Evolutionary conservation across 2,888 invertebrate species (phyloP).

Genomic region (Meganola albula): DNA sequence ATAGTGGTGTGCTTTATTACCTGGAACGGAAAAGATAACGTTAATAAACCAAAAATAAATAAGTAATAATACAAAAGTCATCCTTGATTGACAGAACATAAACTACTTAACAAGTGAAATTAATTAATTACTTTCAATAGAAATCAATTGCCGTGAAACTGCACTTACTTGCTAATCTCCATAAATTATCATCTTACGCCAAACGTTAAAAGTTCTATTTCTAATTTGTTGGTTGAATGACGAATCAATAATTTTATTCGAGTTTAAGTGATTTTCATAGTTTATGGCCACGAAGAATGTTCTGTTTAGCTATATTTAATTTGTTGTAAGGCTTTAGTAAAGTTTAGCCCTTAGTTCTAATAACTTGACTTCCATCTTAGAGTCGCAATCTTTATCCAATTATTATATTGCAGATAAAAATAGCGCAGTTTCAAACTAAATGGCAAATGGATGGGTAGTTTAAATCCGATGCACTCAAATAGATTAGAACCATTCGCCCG

Average conservation of each 20-base stretch:
- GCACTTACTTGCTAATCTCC: constrained; percentile 30
- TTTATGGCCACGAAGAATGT: no score
- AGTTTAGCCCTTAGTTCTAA: no score
- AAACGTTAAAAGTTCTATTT: constrained; percentile 52
- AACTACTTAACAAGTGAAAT: no score
- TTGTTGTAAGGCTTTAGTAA: no score
- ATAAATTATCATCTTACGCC: constrained; percentile 42
- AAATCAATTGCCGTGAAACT: constrained; percentile 44
- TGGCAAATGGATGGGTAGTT: constrained; percentile 10
- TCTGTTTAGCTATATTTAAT: no score
- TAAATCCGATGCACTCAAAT: constrained; percentile 20
- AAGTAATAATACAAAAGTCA: no score
- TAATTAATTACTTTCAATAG: no score
- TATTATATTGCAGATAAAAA: constrained; percentile 14
- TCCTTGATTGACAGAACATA: constrained; percentile 39
- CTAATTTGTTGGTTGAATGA: constrained; percentile 26
- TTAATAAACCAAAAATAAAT: no score
- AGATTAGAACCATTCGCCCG: constrained; percentile 19
- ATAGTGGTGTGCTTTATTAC: constrained; percentile 19
- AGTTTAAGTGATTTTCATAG: no score
- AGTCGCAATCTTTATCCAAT: constrained; percentile 6
- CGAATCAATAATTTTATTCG: constrained; percentile 23
- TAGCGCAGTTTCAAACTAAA: constrained; percentile 6
- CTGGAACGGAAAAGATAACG: constrained; percentile 34
- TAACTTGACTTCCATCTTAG: no score